A percentile compares a stretch with the other conserved stretches of the same genome.
phyloP scores from a whole-genome alignment of 2,888 invertebrate genomes.

The Erannis defoliaria region DNA sequence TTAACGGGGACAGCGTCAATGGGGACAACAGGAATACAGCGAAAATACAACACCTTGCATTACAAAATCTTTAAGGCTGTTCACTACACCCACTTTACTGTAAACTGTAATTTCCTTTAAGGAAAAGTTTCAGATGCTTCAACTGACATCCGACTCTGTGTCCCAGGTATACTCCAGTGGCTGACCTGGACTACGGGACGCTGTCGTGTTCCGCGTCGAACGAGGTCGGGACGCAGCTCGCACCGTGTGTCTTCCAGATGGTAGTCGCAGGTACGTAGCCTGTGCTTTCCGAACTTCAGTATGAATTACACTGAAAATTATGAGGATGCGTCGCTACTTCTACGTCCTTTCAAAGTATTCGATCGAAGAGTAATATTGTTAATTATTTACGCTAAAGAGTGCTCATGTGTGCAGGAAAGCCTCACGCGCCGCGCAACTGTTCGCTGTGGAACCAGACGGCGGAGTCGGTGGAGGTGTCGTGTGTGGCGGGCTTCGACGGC shows the following conservation, averaged over 20 bases:
- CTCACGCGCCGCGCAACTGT: constrained; percentile 94
- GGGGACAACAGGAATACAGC: no score
- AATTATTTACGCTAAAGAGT: no score
- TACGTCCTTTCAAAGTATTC: neutral
- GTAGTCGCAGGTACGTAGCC: constrained; percentile 92
- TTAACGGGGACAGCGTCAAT: no score
- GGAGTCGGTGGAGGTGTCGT: constrained; percentile 93
- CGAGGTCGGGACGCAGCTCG: constrained; percentile 92
- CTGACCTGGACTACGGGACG: constrained; percentile 94
- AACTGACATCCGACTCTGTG: neutral
- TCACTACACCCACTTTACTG: no score
- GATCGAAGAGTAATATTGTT: no score
- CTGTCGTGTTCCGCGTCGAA: constrained; percentile 95
- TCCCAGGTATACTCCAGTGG: constrained; percentile 87
- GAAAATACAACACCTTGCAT: no score
- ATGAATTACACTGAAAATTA: no score
- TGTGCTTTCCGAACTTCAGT: neutral
- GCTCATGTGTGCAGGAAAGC: constrained; percentile 90
- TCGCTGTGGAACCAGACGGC: constrained; percentile 94
- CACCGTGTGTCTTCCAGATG: constrained; percentile 95
- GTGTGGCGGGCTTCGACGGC: constrained; percentile 95
- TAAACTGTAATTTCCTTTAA: no score
- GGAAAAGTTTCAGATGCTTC: no score
- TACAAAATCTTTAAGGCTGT: no score
- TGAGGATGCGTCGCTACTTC: no score